A percentile compares a stretch with the other conserved stretches of the same genome.
phyloP scores from a whole-genome alignment of 2,888 invertebrate genomes.

The Drosophila mayaguana region DNA sequence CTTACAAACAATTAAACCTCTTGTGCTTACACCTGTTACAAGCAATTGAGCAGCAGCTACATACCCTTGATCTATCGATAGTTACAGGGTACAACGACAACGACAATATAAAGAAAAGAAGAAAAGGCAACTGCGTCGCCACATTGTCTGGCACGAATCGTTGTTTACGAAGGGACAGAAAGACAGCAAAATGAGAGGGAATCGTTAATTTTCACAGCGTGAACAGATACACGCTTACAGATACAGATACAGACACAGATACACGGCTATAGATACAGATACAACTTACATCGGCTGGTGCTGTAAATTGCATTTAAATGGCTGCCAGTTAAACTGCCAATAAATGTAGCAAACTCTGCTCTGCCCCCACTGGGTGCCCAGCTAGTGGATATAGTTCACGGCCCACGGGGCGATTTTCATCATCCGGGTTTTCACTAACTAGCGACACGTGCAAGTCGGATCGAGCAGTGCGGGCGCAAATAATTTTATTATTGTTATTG shows the following conservation, averaged over 20 bases:
- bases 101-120: background rate
- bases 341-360: conserved; percentile 27
- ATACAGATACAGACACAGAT: conserved; percentile 24
- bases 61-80: background rate
- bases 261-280: conserved; percentile 21
- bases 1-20: too few species aligned
- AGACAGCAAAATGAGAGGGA: conserved; percentile 9
- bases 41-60: background rate
- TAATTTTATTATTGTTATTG: too few species aligned
- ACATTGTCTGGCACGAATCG: conserved; percentile 57
- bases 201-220: conserved; percentile 58
- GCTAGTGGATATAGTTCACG: background rate
- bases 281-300: conserved; percentile 43
- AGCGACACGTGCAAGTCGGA: conserved; percentile 51
- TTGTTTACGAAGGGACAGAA: conserved; percentile 10
- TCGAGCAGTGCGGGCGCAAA: conserved; percentile 7
- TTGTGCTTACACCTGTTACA: background rate
- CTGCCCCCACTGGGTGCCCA: background rate
- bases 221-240: conserved; percentile 26
- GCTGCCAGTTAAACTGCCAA: conserved; percentile 59
- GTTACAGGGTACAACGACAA: conserved; percentile 12
- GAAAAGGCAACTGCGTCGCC: conserved; percentile 55
- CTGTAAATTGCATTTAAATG: conserved; percentile 68
- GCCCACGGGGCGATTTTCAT: conserved; percentile 8
- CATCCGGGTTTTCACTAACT: conserved; percentile 25